These are phyloP conservation scores for Aldabrachelys gigantea DNA, from an alignment of 2,113 vertebrate genomes.

Conservation along the genomic window DNA sequence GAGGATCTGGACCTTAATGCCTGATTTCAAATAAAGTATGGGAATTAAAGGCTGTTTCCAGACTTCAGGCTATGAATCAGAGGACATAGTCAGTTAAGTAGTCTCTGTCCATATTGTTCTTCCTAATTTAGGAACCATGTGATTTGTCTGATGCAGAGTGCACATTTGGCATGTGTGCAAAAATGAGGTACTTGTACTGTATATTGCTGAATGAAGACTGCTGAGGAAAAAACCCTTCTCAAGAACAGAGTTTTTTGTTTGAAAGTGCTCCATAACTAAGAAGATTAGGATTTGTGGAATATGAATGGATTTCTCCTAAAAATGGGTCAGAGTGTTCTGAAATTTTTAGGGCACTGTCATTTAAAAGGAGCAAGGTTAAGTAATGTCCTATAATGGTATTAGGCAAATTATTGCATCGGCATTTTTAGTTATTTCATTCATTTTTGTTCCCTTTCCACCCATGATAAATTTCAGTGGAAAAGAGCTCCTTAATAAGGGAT, in stretches of 20 bases:
- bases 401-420: not conserved
- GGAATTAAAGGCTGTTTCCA: slow-evolving; percentile 18
- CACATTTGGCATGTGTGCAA: not conserved
- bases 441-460: not conserved
- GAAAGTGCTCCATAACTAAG: slow-evolving; percentile 45
- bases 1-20: not conserved
- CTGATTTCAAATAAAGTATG: slow-evolving; percentile 13
- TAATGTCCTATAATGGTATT: not conserved
- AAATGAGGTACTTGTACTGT: not conserved
- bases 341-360: slow-evolving; percentile 55
- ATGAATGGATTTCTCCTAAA: slow-evolving; percentile 60
- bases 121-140: not conserved
- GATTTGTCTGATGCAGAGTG: not conserved
- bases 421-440: not conserved
- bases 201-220: fast-evolving
- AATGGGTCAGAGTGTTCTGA: slow-evolving; percentile 71
- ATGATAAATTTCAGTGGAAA: not conserved
- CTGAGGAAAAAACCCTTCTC: not conserved
- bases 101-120: too few species aligned
- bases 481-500: not conserved
- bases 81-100: not conserved
- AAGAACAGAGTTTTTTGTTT: slow-evolving; percentile 23
- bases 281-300: slow-evolving; percentile 58
- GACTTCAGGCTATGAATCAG: slow-evolving; percentile 1
- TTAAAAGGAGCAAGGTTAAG: slow-evolving; percentile 62